Conservation (phyloP, 2,888 invertebrate genomes). For the Marronus borbonicus region DNA sequence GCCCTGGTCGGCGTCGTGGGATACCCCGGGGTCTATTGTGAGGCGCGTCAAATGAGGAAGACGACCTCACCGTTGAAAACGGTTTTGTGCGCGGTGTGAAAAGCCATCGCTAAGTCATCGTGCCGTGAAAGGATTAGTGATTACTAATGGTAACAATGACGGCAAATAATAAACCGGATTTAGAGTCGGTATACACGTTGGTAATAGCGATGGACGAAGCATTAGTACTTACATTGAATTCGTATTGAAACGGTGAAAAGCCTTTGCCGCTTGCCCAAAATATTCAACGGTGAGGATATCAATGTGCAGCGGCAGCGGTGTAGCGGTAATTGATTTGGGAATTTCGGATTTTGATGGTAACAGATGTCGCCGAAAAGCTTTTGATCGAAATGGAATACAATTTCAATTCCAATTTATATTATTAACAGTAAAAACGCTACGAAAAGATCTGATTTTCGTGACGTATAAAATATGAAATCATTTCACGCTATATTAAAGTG, state of each 20-base stretch:
- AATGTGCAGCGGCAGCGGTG: too few relatives aligned
- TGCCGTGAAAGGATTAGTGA: slow-evolving; percentile 56
- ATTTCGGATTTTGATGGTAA: background rate
- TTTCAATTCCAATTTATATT: background rate
- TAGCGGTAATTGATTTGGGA: slow-evolving; percentile 3
- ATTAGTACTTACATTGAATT: slow-evolving; percentile 11
- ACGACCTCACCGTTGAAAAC: slow-evolving; percentile 12
- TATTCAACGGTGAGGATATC: background rate
- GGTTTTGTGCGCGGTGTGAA: slow-evolving; percentile 43
- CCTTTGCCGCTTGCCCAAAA: slow-evolving; percentile 15
- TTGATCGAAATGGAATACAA: background rate
- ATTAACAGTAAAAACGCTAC: background rate
- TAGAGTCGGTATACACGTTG: background rate
- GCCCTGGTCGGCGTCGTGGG: slow-evolving; percentile 31
- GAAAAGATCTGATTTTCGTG: background rate
- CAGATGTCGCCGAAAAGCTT: background rate
- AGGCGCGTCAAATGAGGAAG: slow-evolving; percentile 30
- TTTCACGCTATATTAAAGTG: slow-evolving; percentile 5
- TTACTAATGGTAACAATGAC: slow-evolving; percentile 41
- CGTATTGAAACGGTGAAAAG: slow-evolving; percentile 1
- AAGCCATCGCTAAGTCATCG: slow-evolving; percentile 47
- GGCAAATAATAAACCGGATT: slow-evolving; percentile 37
- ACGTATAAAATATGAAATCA: slow-evolving; percentile 9
- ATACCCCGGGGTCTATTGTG: slow-evolving; percentile 23
- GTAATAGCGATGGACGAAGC: slow-evolving; percentile 3